Conservation (phyloP, 2,113 vertebrate genomes). For the Triplophysa rosa region DNA sequence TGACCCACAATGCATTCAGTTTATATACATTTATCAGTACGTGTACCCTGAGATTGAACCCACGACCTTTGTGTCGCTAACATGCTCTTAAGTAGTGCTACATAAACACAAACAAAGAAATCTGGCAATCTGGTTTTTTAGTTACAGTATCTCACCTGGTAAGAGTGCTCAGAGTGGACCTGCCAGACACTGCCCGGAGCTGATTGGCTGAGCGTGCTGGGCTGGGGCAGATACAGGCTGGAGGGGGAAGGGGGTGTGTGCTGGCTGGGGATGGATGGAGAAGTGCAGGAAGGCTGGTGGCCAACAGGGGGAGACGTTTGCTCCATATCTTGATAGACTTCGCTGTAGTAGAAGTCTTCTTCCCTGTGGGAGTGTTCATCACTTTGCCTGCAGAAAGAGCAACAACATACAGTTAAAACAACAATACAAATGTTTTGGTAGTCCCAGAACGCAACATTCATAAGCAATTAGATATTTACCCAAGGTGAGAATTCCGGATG, state of each 20-base stretch:
- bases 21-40: no score
- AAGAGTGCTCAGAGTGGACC: slow-evolving; percentile 91
- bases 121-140: not conserved
- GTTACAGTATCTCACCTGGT: slow-evolving; percentile 77
- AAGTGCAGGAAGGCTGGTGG: slow-evolving; percentile 34
- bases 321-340: slow-evolving; percentile 71
- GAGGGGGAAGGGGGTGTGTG: slow-evolving; percentile 41
- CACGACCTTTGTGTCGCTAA: no score
- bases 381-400: slow-evolving; percentile 62
- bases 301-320: slow-evolving; percentile 2
- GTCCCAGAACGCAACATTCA: not conserved
- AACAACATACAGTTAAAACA: not conserved
- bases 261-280: slow-evolving; percentile 48
- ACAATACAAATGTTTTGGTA: not conserved
- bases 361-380: slow-evolving; percentile 77
- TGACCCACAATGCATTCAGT: no score
- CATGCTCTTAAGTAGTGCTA: no score
- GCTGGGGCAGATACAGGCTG: slow-evolving; percentile 62
- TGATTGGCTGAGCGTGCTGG: slow-evolving; percentile 79
- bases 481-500: slow-evolving; percentile 84
- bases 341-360: slow-evolving; percentile 93
- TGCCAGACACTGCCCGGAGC: slow-evolving; percentile 83
- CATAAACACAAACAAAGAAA: not conserved
- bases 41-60: no score
- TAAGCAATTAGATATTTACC: slow-evolving; percentile 71